These are phyloP conservation scores for Caloenas nicobarica DNA, from an alignment of 2,113 vertebrate genomes.

Conservation along the genomic window DNA sequence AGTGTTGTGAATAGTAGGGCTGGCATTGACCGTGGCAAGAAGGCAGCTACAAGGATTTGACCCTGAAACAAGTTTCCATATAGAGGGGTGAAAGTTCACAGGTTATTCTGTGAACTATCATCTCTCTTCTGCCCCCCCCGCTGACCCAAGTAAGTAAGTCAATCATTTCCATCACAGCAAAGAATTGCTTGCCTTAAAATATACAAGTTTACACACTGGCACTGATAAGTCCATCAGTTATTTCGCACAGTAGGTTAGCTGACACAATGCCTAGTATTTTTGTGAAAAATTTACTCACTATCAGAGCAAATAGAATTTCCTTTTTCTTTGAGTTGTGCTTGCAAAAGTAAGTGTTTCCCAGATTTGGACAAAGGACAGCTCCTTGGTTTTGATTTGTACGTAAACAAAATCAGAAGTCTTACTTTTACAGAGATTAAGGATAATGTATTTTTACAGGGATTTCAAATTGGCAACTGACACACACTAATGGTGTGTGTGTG, in stretches of 20 bases:
- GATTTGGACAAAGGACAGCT: background rate
- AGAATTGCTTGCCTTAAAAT: constrained; percentile 68
- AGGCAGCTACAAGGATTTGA: constrained; percentile 95
- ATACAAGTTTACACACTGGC: constrained; percentile 54
- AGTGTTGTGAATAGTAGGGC: constrained; percentile 91
- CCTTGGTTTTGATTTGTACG: background rate
- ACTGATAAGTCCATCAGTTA: constrained; percentile 46
- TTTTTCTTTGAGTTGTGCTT: background rate
- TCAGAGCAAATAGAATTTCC: background rate
- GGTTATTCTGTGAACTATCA: constrained; percentile 93
- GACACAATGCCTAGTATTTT: constrained; percentile 29
- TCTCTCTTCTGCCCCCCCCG: constrained; percentile 85
- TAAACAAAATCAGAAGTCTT: background rate
- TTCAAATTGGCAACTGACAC: constrained; percentile 36
- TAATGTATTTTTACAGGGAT: background rate
- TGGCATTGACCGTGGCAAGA: constrained; percentile 93
- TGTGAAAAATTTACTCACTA: background rate
- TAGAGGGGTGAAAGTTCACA: constrained; percentile 97
- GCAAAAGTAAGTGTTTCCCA: background rate
- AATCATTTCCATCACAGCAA: constrained; percentile 79
- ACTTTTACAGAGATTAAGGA: background rate
- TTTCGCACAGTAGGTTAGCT: constrained; percentile 5
- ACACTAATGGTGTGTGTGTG: background rate
- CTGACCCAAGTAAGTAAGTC: constrained; percentile 78
- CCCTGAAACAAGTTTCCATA: constrained; percentile 97